Base-by-base conservation (phyloP, 1,140 invertebrate genomes). In the Lucilia cuprina region DNA sequence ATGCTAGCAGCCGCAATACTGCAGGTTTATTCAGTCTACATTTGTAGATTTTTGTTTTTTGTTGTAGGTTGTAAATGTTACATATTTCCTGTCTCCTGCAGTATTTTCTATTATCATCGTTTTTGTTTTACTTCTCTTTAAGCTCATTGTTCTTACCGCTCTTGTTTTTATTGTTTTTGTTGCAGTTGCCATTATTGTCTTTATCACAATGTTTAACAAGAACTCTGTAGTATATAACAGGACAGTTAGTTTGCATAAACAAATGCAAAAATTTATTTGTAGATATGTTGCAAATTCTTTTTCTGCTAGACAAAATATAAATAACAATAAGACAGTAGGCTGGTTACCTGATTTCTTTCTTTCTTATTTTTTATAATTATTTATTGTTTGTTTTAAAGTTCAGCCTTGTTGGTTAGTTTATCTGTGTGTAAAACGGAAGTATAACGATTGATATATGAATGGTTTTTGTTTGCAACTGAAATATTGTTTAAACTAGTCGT, bases 51-150 rank as follows among this genome's bases (percentile, higher is more conserved):
- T 19, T 74, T 75, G 74, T 75, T 75, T n/a, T 13, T 75, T 77
- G 74, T 17, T 41, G 30, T 77, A 34, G 74, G 17, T 41, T 77
- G 74, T 13, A 55, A 55, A 41, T 77, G 74, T 77, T 77, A 77
- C 74, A 21, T 41, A 77, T 34, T 77, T 77, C 74, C 74, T 77
- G 74, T 77, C 74, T 77, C 30, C 35, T 77, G 74, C 74, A 77
- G 34, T 77, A 17, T n/a, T 55, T 55, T 55, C 50, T 55, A 55
- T 55, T 55, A 55, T 55, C 17, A 55, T 55, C 12, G 13, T 41
- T 41, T 41, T 8, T 8, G 41, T 41, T 41, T 41, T 5, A 41
- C 10, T 41, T 41, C 25, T 30, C 25, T 41, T 41, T 41, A 41
- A 8, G 41, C 41, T 41, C 10, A 41, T 41, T 41, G 41, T 41